Percentiles rank a stretch among this genome's conserved stretches.
Evolutionary conservation across 2,113 vertebrate genomes (phyloP).

Genomic region (Solea solea): DNA sequence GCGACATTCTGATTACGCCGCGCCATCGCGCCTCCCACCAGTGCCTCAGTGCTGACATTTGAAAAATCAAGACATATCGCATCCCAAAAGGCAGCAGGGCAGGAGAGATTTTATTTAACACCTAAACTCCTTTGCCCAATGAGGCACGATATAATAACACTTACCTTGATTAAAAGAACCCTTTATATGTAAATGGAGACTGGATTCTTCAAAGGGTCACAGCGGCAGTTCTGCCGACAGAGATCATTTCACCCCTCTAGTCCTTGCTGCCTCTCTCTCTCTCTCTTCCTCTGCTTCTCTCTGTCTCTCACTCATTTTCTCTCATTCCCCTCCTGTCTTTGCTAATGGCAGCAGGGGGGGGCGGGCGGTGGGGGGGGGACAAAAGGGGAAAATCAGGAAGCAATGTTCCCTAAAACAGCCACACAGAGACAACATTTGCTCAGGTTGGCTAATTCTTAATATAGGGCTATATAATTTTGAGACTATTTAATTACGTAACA

Average conservation of each 20-base stretch:
- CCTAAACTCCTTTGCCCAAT: slow-evolving; percentile 97
- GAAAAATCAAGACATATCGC: slow-evolving; percentile 97
- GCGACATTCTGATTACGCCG: slow-evolving; percentile 94
- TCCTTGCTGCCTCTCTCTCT: slow-evolving; percentile 75
- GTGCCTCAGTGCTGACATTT: slow-evolving; percentile 97
- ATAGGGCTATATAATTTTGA: slow-evolving; percentile 99
- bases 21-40: slow-evolving; percentile 91
- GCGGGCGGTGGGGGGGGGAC: background rate
- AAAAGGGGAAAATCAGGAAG: slow-evolving; percentile 87
- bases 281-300: slow-evolving; percentile 78
- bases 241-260: slow-evolving; percentile 88
- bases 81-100: slow-evolving; percentile 91
- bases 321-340: slow-evolving; percentile 85
- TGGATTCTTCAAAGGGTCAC: slow-evolving; percentile 92
- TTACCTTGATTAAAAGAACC: slow-evolving; percentile 99
- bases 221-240: slow-evolving; percentile 86
- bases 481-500: slow-evolving; percentile 99
- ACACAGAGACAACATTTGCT: slow-evolving; percentile 99
- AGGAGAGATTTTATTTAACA: slow-evolving; percentile 96
- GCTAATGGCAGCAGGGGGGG: slow-evolving; percentile 87
- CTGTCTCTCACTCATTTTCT: slow-evolving; percentile 58
- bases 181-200: slow-evolving; percentile 99
- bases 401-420: slow-evolving; percentile 99
- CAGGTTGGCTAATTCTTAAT: slow-evolving; percentile 99
- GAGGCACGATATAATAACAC: slow-evolving; percentile 99